Conservation (phyloP, 2,113 vertebrate genomes). For the Patagioenas fasciata region DNA sequence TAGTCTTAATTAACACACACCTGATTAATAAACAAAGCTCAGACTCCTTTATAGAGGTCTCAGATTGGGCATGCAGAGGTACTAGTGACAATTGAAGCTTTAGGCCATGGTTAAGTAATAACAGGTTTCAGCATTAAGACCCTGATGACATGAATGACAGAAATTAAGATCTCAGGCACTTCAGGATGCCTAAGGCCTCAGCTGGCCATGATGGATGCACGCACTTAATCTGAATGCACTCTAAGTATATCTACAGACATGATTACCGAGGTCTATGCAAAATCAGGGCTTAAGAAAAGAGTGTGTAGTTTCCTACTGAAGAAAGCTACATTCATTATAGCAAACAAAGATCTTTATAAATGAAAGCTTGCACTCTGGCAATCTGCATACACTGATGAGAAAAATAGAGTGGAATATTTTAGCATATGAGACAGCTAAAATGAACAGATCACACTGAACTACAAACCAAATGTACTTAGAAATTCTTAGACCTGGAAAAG, state of each 20-base stretch:
- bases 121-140: constrained; percentile 27
- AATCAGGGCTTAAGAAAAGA: constrained; percentile 48
- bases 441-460: not conserved
- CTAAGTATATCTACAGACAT: constrained; percentile 19
- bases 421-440: not conserved
- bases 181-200: constrained; percentile 37
- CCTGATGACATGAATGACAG: constrained; percentile 50
- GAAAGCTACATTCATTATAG: constrained; percentile 36
- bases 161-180: constrained; percentile 48
- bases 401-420: not conserved
- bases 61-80: not conserved
- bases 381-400: not conserved
- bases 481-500: not conserved
- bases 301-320: constrained; percentile 2
- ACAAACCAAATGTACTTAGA: not conserved
- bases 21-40: not conserved
- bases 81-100: not conserved
- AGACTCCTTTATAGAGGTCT: not conserved
- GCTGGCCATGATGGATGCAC: constrained; percentile 39
- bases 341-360: constrained; percentile 22
- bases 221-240: constrained; percentile 43
- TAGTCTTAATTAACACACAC: not conserved
- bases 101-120: constrained; percentile 4
- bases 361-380: not conserved
- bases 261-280: constrained; percentile 54